phyloP scores from a whole-genome alignment of 2,797 vertebrate species.

The Ctenopoma kingsleyae region DNA sequence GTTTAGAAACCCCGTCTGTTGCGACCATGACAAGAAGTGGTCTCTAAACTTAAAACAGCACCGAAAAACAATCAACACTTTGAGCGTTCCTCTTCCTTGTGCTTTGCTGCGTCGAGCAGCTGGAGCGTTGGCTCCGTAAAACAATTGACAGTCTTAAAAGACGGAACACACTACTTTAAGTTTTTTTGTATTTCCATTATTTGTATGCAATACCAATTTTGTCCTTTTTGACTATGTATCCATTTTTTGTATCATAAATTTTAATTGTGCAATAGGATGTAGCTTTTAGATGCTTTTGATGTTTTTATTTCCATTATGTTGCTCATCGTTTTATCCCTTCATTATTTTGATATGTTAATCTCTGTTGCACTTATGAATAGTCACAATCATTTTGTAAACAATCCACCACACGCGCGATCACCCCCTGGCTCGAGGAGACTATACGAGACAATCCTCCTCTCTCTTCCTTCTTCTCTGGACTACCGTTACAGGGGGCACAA shows the following conservation, averaged over 20 bases:
- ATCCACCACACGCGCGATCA: conserved; percentile 47
- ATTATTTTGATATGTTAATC: conserved; percentile 70
- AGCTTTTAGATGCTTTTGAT: conserved; percentile 88
- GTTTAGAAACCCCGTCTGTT: conserved; percentile 83
- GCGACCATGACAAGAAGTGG: conserved; percentile 87
- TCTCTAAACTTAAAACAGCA: conserved; percentile 85
- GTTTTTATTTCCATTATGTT: conserved; percentile 68
- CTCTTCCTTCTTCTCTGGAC: conserved; percentile 51
- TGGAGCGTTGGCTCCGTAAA: conserved; percentile 61
- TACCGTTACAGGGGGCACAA: conserved; percentile 27
- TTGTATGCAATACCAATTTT: conserved; percentile 81
- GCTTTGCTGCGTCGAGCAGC: conserved; percentile 40
- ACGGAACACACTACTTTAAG: conserved; percentile 87
- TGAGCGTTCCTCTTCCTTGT: conserved; percentile 29
- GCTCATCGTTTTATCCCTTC: conserved; percentile 49
- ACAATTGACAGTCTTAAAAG: conserved; percentile 87
- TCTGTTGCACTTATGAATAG: conserved; percentile 81
- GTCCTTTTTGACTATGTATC: conserved; percentile 80
- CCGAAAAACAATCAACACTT: conserved; percentile 73
- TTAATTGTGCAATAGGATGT: conserved; percentile 96
- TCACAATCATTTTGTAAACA: conserved; percentile 76
- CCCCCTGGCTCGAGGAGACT: conserved; percentile 55
- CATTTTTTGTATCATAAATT: conserved; percentile 85
- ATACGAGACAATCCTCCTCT: conserved; percentile 72
- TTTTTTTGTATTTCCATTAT: conserved; percentile 72